These are phyloP conservation scores for Cricetomys ansorgei DNA, from an alignment of 2,113 vertebrate genomes.

Conservation along the genomic window DNA sequence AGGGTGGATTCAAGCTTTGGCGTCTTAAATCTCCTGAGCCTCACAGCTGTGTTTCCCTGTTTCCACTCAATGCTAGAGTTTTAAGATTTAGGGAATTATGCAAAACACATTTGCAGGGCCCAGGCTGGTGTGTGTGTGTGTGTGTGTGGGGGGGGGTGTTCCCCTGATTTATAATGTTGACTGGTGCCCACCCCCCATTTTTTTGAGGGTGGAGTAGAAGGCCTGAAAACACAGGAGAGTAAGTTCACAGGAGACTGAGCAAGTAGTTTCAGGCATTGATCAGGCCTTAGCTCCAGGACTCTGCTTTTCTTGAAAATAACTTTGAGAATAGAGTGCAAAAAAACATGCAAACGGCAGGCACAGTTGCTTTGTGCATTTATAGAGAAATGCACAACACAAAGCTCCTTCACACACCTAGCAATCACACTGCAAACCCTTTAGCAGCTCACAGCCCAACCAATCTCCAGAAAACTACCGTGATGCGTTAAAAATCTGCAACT, in stretches of 20 bases:
- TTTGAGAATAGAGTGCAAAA: conserved; percentile 62
- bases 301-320: conserved; percentile 55
- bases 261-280: not conserved
- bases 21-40: conserved; percentile 52
- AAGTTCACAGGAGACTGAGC: not conserved
- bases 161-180: no score
- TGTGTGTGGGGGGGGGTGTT: not conserved
- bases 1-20: conserved; percentile 26
- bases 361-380: not conserved
- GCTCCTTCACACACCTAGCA: not conserved
- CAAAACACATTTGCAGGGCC: conserved; percentile 45
- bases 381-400: not conserved
- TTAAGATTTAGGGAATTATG: conserved; percentile 59
- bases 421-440: conserved; percentile 35
- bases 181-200: not conserved
- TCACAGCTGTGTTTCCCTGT: conserved; percentile 58
- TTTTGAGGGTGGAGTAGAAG: not conserved
- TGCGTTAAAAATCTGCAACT: conserved; percentile 34
- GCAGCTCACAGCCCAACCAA: conserved; percentile 28
- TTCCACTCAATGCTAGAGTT: conserved; percentile 51
- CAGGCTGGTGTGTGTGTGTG: not conserved
- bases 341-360: not conserved
- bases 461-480: conserved; percentile 24
- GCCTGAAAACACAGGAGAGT: not conserved
- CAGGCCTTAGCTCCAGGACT: not conserved